Base-by-base conservation (phyloP, 2,888 invertebrate genomes). In the Lapara coniferarum region DNA sequence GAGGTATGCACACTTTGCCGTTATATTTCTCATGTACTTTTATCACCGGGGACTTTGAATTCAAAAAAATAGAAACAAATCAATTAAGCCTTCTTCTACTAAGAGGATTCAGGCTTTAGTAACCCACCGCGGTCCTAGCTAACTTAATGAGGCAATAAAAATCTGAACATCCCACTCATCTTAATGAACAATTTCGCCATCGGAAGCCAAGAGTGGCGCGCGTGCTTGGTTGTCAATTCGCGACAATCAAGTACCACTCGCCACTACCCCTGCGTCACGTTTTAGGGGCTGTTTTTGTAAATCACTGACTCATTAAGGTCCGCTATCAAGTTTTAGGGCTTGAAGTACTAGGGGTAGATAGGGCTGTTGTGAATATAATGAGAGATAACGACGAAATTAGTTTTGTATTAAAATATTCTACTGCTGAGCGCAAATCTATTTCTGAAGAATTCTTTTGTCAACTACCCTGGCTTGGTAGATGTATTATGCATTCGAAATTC, bases 251-350 rank as follows among this genome's bases (percentile, higher is more conserved):
- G 84, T 72, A 78, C 63, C 74, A 73, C 81, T 81, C 70, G 46
- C 72, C 71, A 85, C 85, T 86, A 75, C 73, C 80, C 77, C 86
- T 88, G 75, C 70, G 81, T 79, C 87, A 87, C 87, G 87, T 85
- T 78, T 82, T 67, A 49, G 63, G 59, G 63, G 63, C 19, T 63
- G 49, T 49, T 68, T 69, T 71, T 71, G 67, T 63, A 49, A 63
- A 19, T 16, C 25, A 52, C 49, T 58, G 63, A 19, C n/a, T 37
- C 44, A 46, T 19, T 46, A 59, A 44, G 46, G 44, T n/a, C 44
- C 10, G 16, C 58, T 44, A 44, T 59, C n/a, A 10, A 46, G 44
- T 44, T 16, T 16, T 46, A 59, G n/a, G 44, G 10, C 37, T 59
- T 46, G 6, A 37, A 59, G 16, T 59, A 59, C 37, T 7, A 37